Evolutionary conservation across 2,888 invertebrate genomes (phyloP), one percentile per base, ranked within the genome.

Genomic region (Pristionchus maxplancki): DNA sequence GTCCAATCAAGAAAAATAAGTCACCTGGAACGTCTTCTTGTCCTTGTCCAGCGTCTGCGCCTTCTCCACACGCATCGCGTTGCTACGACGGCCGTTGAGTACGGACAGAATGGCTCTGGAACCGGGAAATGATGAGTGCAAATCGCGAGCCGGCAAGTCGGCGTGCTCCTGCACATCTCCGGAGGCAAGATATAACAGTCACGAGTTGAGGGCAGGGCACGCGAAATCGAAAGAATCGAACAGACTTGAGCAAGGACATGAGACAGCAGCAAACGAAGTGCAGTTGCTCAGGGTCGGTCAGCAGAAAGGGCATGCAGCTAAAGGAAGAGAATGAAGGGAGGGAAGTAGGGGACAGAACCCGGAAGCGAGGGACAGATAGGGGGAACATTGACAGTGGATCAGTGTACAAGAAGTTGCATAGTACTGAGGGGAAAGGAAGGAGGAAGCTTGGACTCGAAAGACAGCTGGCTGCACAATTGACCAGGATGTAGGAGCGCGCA

Each of bases 21-120:
- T 13, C 67, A 93, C 93, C 91, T 93, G 93, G 90, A 93, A 93
- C 31, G 93, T 93, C 85, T 93, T 93, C 89, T 89, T 90, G 88
- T 93, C 93, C 58, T 90, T 90, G 6, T 87, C 50, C 28, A 48
- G 40, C 44, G n/a, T n/a, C n/a, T 78, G 40, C 31, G 24, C 31
- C 37, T 37, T 44, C 37, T 87, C 71, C 71, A 71, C 86, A 48
- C 85, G 44, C 86, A 87, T 87, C 64, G 58, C 34, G 58, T 53
- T 83, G 48, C 31, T 81, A 20, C 31, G 20, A 20, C 64, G 62
- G 28, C 85, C 31, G 40, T 20, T 50, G 24, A 83, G 50, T 81
- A 31, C 37, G 74, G 37, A 40, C 78, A 78, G 78, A 78, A 78
- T 78, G 78, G 44, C 78, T 78, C 40, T n/a, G n/a, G 9, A 34